Percentiles rank a stretch among this genome's conserved stretches.
Conservation (phyloP, 2,797 vertebrate species). For the Carapus acus region DNA sequence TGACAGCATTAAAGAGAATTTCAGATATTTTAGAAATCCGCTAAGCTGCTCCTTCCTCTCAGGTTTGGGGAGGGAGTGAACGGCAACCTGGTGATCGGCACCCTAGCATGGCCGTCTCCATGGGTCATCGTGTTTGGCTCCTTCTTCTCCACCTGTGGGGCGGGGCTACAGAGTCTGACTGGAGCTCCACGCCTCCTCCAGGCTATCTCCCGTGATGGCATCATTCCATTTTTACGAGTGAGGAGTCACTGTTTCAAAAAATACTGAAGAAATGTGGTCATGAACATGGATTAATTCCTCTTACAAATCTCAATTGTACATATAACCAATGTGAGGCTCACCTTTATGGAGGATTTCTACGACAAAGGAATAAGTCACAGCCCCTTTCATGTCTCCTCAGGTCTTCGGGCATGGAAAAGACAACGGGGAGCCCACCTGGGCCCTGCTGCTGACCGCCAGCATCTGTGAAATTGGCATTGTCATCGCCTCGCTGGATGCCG, state of each 20-base stretch:
- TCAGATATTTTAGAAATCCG: too few relatives aligned
- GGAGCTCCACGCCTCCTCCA: conserved; percentile 95
- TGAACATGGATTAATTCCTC: too few relatives aligned
- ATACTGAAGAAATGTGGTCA: conserved; percentile 40
- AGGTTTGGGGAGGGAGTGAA: conserved; percentile 95
- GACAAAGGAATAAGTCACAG: not conserved
- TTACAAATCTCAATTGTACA: too few relatives aligned
- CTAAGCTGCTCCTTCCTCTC: conserved; percentile 15
- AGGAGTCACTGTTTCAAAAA: too few relatives aligned
- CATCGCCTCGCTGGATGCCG: conserved; percentile 94
- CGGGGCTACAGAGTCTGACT: conserved; percentile 94
- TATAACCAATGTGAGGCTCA: too few relatives aligned
- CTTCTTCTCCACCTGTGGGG: conserved; percentile 95
- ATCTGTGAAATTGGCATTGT: conserved; percentile 99
- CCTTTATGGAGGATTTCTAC: too few relatives aligned
- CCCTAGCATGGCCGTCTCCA: conserved; percentile 90
- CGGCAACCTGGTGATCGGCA: conserved; percentile 95
- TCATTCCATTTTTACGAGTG: conserved; percentile 95
- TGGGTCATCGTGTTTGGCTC: conserved; percentile 99
- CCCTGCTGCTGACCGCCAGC: conserved; percentile 87
- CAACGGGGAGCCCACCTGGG: conserved; percentile 97
- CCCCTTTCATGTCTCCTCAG: conserved; percentile 59
- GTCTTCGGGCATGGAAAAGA: conserved; percentile 96
- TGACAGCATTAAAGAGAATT: too few relatives aligned
- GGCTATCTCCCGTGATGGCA: conserved; percentile 91